phyloP scores from a whole-genome alignment of 2,888 invertebrate genomes.

The Drosophila nr. medialis region DNA sequence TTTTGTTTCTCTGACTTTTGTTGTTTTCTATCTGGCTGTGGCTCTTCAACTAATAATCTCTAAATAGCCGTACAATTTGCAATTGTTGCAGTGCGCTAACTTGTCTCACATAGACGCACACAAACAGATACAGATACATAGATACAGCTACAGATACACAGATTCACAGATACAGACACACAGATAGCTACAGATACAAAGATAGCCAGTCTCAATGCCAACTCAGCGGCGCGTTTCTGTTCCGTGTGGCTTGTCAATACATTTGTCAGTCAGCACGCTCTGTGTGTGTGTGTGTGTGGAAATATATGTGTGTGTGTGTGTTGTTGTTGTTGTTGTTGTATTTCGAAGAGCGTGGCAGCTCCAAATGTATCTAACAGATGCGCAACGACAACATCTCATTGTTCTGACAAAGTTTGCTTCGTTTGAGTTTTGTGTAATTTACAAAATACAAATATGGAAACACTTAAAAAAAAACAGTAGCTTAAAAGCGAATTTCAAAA shows the following conservation, averaged over 20 bases:
- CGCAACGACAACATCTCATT: constrained; percentile 36
- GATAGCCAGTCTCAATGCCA: constrained; percentile 67
- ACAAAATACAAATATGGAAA: constrained; percentile 17
- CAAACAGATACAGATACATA: constrained; percentile 22
- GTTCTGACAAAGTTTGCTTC: constrained; percentile 10
- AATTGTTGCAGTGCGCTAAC: constrained; percentile 67
- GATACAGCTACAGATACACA: constrained; percentile 20
- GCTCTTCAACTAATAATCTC: constrained; percentile 69
- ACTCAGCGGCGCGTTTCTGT: constrained; percentile 75
- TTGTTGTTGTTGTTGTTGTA: constrained; percentile 36
- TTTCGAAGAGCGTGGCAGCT: constrained; percentile 32
- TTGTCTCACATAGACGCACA: constrained; percentile 22
- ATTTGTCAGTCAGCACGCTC: constrained; percentile 55
- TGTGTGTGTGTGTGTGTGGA: constrained; percentile 9
- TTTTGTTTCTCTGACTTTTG: constrained; percentile 23
- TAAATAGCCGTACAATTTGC: constrained; percentile 62
- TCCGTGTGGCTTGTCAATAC: constrained; percentile 78
- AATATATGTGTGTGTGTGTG: constrained; percentile 13
- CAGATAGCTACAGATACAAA: constrained; percentile 26
- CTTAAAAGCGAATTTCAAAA: background rate
- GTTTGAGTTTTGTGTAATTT: constrained; percentile 6
- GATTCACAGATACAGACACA: constrained; percentile 25
- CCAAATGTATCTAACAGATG: constrained; percentile 61
- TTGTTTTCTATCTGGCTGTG: constrained; percentile 14
- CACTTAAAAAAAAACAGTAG: constrained; percentile 2